Evolutionary conservation across 2,797 vertebrate species (phyloP), one percentile per base, ranked within the genome.

Genomic region (Coreius guichenoti): DNA sequence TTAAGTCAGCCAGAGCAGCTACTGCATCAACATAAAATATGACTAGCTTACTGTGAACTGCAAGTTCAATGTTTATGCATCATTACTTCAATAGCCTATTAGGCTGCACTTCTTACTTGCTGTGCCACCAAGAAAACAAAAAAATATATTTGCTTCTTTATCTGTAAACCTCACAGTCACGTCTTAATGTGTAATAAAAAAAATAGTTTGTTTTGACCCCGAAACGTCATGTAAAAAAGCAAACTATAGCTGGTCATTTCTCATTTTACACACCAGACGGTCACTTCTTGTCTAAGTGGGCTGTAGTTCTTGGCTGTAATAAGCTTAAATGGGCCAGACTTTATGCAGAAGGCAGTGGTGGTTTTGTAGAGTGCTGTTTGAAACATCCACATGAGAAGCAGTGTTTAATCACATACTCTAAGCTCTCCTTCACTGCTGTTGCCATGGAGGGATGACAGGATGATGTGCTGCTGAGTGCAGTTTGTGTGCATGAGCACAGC

Each of bases 391-490:
- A 80, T 70, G 14, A 56, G 47, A 78, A 84, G 73, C 61, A 29
- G 72, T 21, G 63, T 78, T 79, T 70, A 61, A 70, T 61, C 77
- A 72, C 68, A 49, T 31, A 72, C 77, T 80, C 76, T 72, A n/a
- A 70, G 76, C 54, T 73, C 70, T 83, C 51, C 58, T 84, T 72
- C 56, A 61, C 54, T 80, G 67, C 83, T 65, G 77, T 85, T 85
- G 83, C 83, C 54, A 80, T 73, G 83, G 77, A 85, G 31, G 77
- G 76, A 79, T 73, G 67, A 74, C 68, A 80, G 56, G 56, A 54
- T 63, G 83, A 85, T 85, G 77, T 65, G 83, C 56, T 80, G 68
- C 54, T 39, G 65, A 84, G 75, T 79, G 75, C 83, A 70, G 65
- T 67, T 69, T 84, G 63, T 78, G 74, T 69, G 82, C 73, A 67